Evolutionary conservation across 1,140 invertebrate species (phyloP).

Genomic region (Helicorthomorpha holstii): DNA sequence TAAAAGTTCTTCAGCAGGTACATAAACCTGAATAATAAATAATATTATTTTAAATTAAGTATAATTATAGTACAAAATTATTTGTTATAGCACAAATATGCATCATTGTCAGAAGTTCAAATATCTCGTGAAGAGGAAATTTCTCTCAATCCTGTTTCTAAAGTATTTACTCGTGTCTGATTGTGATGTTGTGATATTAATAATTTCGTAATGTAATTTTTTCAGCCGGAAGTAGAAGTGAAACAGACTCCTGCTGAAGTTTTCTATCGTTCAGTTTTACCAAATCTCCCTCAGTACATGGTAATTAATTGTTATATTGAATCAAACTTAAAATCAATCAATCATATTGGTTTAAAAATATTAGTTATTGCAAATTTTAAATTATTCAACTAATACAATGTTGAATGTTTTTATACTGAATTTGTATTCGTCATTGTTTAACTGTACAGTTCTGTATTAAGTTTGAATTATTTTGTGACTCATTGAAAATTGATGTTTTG

Average conservation of each 20-base stretch:
- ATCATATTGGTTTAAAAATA: too few relatives aligned
- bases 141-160: slow-evolving; percentile 31
- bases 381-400: too few relatives aligned
- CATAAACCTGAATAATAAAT: slow-evolving; percentile 8
- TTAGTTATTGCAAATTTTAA: too few relatives aligned
- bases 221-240: slow-evolving; percentile 45
- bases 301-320: slow-evolving; percentile 14
- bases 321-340: too few relatives aligned
- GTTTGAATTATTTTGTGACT: not conserved
- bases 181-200: slow-evolving; percentile 2
- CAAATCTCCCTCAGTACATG: slow-evolving; percentile 89
- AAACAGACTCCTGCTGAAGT: slow-evolving; percentile 64
- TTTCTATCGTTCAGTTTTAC: slow-evolving; percentile 77
- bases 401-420: too few relatives aligned
- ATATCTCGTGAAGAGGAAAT: slow-evolving; percentile 34
- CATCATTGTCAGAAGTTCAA: slow-evolving; percentile 33
- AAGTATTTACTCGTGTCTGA: too few relatives aligned
- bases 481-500: not conserved
- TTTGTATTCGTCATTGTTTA: too few relatives aligned
- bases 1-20: slow-evolving; percentile 65
- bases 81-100: slow-evolving; percentile 28
- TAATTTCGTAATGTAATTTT: slow-evolving; percentile 1
- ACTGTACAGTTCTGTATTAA: too few relatives aligned
- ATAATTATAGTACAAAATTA: slow-evolving; percentile 2
- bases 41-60: not conserved